A percentile compares a stretch with the other conserved stretches of the same genome.
phyloP scores from a whole-genome alignment of 2,888 invertebrate species.

The Tolmerus cingulatus region DNA sequence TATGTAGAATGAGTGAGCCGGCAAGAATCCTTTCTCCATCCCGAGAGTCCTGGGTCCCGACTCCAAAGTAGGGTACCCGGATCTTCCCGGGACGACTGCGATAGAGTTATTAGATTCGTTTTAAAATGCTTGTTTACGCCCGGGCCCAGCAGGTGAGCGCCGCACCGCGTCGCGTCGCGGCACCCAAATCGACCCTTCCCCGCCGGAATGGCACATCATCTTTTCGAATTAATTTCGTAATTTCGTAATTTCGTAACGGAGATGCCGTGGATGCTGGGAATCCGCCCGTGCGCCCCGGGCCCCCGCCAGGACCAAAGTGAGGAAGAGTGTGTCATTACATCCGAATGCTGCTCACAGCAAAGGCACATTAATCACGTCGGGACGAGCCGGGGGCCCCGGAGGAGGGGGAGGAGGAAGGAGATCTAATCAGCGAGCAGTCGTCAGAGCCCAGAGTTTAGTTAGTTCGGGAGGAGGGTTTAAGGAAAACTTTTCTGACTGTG shows the following conservation, averaged over 20 bases:
- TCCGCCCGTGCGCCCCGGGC: not conserved
- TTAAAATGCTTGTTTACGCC: not conserved
- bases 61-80: not conserved
- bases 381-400: not conserved
- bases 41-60: not conserved
- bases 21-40: not conserved
- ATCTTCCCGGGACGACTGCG: not conserved
- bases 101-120: not conserved
- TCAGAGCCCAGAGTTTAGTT: not conserved
- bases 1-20: not conserved
- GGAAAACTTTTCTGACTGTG: not conserved
- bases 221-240: conserved; percentile 24
- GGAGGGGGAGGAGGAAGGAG: not conserved
- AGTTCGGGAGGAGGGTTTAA: not conserved
- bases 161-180: no score
- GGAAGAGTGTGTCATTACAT: conserved; percentile 23
- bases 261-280: not conserved
- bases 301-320: not conserved
- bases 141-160: not conserved
- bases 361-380: conserved; percentile 16
- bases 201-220: conserved; percentile 1
- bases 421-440: not conserved
- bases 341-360: conserved; percentile 17
- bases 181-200: not conserved
- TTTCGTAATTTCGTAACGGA: not conserved